Conservation (phyloP, 1,140 invertebrate species). For the Aricia agestis region DNA sequence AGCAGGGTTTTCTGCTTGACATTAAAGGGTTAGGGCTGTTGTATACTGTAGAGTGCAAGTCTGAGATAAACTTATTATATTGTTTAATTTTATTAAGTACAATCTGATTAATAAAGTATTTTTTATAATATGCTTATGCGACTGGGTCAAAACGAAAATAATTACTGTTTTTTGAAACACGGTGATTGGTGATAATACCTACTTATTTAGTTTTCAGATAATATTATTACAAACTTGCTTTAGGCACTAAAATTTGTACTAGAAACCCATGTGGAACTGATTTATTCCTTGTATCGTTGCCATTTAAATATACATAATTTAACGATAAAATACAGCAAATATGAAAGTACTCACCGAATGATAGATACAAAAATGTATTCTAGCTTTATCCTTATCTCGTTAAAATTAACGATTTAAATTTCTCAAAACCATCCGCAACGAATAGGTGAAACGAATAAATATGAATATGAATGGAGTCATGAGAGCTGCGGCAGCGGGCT, state of each 20-base stretch:
- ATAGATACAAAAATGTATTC: not conserved
- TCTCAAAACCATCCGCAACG: constrained; percentile 57
- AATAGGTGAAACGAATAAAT: constrained; percentile 73
- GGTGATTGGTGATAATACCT: no score
- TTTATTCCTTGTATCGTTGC: no score
- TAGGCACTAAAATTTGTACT: no score
- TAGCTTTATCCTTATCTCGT: constrained; percentile 41
- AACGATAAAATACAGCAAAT: not conserved
- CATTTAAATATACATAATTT: not conserved
- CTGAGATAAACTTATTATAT: constrained; percentile 1
- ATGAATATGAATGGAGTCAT: constrained; percentile 72
- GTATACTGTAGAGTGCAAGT: constrained; percentile 18
- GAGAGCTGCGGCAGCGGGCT: constrained; percentile 56
- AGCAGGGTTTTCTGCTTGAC: constrained; percentile 50
- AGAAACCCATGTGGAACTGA: no score
- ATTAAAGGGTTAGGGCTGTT: constrained; percentile 45
- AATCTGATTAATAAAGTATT: no score
- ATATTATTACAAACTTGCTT: no score
- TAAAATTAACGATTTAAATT: constrained; percentile 71
- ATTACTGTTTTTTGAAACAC: no score
- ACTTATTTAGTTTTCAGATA: no score
- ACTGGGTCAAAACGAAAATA: no score
- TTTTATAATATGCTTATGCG: no score
- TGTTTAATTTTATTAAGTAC: not conserved
- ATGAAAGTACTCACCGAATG: not conserved